Percentiles rank a stretch among this genome's conserved stretches.
Conservation (phyloP, 2,888 invertebrate species). For the Cephus rjabovi region DNA sequence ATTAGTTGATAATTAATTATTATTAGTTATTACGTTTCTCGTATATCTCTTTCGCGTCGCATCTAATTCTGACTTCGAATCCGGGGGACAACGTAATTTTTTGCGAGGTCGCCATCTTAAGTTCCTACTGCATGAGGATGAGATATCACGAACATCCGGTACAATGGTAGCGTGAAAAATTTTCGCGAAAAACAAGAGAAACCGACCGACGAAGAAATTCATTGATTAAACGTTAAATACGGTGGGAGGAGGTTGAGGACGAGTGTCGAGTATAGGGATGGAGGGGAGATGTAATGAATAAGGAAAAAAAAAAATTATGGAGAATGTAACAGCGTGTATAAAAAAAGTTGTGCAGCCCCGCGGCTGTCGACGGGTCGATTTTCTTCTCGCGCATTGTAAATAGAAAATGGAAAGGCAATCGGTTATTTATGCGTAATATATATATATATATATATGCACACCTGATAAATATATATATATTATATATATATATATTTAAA, state of each 20-base stretch:
- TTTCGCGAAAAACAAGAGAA: slow-evolving; percentile 13
- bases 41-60: not conserved
- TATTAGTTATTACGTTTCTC: not conserved
- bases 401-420: slow-evolving; percentile 52
- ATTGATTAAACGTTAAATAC: slow-evolving; percentile 10
- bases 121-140: slow-evolving; percentile 60
- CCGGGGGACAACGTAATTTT: not conserved
- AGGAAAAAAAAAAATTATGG: not conserved
- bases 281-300: slow-evolving; percentile 19
- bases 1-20: slow-evolving; percentile 4
- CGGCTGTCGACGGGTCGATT: slow-evolving; percentile 33
- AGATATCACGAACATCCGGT: slow-evolving; percentile 45
- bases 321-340: not conserved
- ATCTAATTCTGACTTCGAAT: not conserved
- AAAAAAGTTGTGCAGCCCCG: not conserved
- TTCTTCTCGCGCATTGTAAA: slow-evolving; percentile 52
- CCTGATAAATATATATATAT: slow-evolving; percentile 39
- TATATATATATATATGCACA: slow-evolving; percentile 23
- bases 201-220: slow-evolving; percentile 16
- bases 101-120: slow-evolving; percentile 49
- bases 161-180: slow-evolving; percentile 26
- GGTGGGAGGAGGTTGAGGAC: not conserved
- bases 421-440: slow-evolving; percentile 60
- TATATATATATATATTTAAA: slow-evolving; percentile 41
- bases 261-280: not conserved